phyloP scores from a whole-genome alignment of 35 echinoderm and acorn worm species.

The Hemicentrotus pulcherrimus region DNA sequence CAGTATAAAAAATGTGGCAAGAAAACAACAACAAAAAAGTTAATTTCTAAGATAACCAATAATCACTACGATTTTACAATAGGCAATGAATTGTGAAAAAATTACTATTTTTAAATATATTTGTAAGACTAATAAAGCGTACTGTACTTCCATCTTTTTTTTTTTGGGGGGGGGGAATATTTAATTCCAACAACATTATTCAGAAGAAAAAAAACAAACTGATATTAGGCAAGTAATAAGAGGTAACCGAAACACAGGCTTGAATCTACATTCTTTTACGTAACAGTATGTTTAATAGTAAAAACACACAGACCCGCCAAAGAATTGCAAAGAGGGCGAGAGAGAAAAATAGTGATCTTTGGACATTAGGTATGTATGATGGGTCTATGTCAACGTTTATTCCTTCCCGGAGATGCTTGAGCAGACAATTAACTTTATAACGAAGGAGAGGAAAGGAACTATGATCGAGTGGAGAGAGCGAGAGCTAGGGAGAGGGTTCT shows the following conservation, averaged over 20 bases:
- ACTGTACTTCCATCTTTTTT: neutral
- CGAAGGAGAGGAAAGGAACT: neutral
- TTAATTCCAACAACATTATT: neutral
- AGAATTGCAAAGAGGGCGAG: neutral
- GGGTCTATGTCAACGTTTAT: neutral
- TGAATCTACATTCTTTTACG: neutral
- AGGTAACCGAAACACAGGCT: neutral
- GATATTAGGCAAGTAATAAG: neutral
- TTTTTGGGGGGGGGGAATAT: neutral
- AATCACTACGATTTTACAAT: too few relatives aligned
- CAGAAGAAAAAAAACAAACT: neutral
- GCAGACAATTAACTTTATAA: slow-evolving; percentile 21
- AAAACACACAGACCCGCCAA: neutral
- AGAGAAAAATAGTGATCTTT: neutral
- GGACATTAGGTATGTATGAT: slow-evolving; percentile 3
- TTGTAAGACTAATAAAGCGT: neutral
- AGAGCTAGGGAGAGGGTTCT: neutral
- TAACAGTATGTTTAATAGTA: slow-evolving; percentile 7
- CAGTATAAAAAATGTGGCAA: too few relatives aligned
- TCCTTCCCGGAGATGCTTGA: neutral
- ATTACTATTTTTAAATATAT: too few relatives aligned
- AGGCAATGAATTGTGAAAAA: too few relatives aligned
- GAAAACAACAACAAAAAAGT: too few relatives aligned
- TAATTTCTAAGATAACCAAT: too few relatives aligned
- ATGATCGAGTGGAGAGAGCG: neutral